Percentiles rank a stretch among this genome's conserved stretches.
phyloP scores from a whole-genome alignment of 1,140 invertebrate genomes.

The Drosophila sp. region DNA sequence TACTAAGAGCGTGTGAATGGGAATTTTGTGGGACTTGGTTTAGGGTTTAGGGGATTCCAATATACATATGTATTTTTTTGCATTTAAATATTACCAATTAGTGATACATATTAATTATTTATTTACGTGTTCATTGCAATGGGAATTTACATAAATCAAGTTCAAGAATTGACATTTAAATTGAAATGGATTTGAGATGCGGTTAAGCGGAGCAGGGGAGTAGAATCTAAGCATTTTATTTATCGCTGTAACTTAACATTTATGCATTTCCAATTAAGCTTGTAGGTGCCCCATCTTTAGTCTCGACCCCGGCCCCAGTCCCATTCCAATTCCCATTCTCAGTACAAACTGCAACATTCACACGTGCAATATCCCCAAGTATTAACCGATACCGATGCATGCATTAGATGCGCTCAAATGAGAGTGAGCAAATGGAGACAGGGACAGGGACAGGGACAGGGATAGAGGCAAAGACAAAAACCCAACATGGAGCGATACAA shows the following conservation, averaged over 20 bases:
- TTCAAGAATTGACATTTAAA: background rate
- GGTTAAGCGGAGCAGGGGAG: too few species aligned
- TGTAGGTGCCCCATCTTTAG: slow-evolving; percentile 44
- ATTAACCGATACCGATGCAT: slow-evolving; percentile 42
- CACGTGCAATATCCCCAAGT: slow-evolving; percentile 65
- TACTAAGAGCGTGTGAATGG: background rate
- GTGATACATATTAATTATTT: background rate
- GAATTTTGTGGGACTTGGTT: slow-evolving; percentile 11
- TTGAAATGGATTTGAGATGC: slow-evolving; percentile 5
- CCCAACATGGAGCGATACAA: slow-evolving; percentile 51
- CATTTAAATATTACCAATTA: background rate
- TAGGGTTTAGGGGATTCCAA: slow-evolving; percentile 2
- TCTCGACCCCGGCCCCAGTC: slow-evolving; percentile 1
- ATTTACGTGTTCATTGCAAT: background rate
- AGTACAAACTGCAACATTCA: slow-evolving; percentile 49
- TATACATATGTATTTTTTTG: background rate
- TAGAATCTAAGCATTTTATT: slow-evolving; percentile 56
- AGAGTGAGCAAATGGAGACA: slow-evolving; percentile 4
- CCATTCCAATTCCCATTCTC: slow-evolving; percentile 15
- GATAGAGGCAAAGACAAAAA: slow-evolving; percentile 19
- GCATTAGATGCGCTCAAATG: slow-evolving; percentile 44
- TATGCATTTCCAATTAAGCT: slow-evolving; percentile 73
- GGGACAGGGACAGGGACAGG: slow-evolving; percentile 1
- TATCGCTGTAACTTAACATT: slow-evolving; percentile 72
- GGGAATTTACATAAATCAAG: background rate